Evolutionary conservation across 2,113 vertebrate genomes (phyloP).

Genomic region (Falcunculus frontatus): DNA sequence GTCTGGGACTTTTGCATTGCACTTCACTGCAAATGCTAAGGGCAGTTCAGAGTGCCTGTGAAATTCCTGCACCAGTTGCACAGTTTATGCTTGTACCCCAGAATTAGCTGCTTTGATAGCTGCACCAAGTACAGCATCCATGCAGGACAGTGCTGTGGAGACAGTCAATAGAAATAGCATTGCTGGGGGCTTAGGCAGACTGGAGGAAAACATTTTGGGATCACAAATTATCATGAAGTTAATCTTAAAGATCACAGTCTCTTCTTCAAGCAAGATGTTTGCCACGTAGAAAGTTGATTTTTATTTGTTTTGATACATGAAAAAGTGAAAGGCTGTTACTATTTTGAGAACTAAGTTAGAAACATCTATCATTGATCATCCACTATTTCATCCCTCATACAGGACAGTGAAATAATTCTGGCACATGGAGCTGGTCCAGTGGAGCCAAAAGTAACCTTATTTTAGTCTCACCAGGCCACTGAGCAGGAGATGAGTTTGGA

Average conservation of each 20-base stretch:
- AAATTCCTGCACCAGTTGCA: background rate
- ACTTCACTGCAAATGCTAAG: background rate
- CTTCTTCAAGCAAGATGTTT: background rate
- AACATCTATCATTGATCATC: background rate
- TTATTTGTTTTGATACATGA: background rate
- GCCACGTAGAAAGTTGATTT: background rate
- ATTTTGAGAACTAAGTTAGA: background rate
- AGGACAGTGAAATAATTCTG: background rate
- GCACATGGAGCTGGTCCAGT: background rate
- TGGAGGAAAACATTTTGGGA: background rate
- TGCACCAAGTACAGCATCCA: background rate
- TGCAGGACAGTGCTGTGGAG: background rate
- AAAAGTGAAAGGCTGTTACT: background rate
- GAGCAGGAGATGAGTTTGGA: conserved; percentile 89
- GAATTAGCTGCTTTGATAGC: background rate
- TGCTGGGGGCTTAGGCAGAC: background rate
- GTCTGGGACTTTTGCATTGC: background rate
- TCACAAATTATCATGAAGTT: background rate
- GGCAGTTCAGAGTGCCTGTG: background rate
- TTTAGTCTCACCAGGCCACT: conserved; percentile 89
- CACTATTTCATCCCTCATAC: background rate
- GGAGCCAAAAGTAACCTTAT: background rate
- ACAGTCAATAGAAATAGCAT: background rate
- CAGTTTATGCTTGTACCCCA: background rate
- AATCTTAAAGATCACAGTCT: background rate